These are phyloP conservation scores for Teinopalpus imperialis DNA, from an alignment of 2,888 invertebrate species.

Conservation along the genomic window DNA sequence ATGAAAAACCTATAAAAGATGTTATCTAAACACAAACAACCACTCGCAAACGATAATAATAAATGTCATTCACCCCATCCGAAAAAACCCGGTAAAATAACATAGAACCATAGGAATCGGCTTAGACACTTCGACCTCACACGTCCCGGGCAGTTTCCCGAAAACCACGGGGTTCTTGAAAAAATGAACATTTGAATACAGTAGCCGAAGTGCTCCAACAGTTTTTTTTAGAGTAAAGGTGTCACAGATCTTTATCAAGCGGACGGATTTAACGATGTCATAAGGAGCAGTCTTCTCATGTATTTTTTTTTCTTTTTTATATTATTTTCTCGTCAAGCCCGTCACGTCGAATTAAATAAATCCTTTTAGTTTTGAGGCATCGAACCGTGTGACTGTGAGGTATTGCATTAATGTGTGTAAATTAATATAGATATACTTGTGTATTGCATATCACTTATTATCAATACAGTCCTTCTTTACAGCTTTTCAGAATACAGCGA, in stretches of 20 bases:
- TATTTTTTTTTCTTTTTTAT: conserved; percentile 47
- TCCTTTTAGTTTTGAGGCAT: conserved; percentile 62
- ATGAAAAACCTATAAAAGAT: conserved; percentile 27
- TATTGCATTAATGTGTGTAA: conserved; percentile 24
- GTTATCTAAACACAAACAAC: conserved; percentile 45
- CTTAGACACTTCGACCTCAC: conserved; percentile 62
- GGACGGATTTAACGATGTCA: conserved; percentile 75
- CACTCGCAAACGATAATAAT: conserved; percentile 46
- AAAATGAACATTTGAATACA: conserved; percentile 72
- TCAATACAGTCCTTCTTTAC: too few relatives aligned
- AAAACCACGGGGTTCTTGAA: conserved; percentile 58
- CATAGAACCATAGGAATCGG: conserved; percentile 45
- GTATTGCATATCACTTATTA: too few relatives aligned
- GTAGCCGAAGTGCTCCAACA: conserved; percentile 64
- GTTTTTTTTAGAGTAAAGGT: conserved; percentile 54
- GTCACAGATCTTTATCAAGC: conserved; percentile 77
- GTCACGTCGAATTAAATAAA: conserved; percentile 78
- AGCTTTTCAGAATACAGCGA: too few relatives aligned
- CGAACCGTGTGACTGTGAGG: conserved; percentile 55
- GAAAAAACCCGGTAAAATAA: conserved; percentile 33
- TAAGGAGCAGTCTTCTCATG: conserved; percentile 64
- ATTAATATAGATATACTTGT: too few relatives aligned
- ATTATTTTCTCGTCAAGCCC: conserved; percentile 60
- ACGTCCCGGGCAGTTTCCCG: conserved; percentile 59
- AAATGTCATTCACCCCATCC: conserved; percentile 51